Percentiles rank a stretch among this genome's conserved stretches.
Conservation (phyloP, 1,140 invertebrate genomes). For the Piezodorus guildinii region DNA sequence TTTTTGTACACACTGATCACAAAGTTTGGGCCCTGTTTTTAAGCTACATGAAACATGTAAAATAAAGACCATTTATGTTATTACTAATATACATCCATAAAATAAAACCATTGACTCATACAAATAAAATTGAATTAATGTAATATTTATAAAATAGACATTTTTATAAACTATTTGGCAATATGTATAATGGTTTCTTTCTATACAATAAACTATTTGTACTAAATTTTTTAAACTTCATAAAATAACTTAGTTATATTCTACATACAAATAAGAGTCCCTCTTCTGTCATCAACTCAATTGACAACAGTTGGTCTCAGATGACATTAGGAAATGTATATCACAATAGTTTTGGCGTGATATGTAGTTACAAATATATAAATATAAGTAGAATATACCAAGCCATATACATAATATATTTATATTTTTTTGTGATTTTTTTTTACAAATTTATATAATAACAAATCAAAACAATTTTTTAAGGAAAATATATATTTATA, state of each 20-base stretch:
- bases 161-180: conserved; percentile 13
- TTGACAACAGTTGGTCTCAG: neutral
- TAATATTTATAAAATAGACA: conserved; percentile 1
- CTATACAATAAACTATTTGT: conserved; percentile 16
- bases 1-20: conserved; percentile 2
- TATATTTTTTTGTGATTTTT: neutral
- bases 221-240: conserved; percentile 8
- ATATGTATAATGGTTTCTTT: conserved; percentile 14
- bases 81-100: neutral
- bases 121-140: conserved; percentile 5
- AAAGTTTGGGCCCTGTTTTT: conserved; percentile 12
- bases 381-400: conserved; percentile 14
- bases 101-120: conserved; percentile 8
- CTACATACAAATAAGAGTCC: neutral
- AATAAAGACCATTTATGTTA: conserved; percentile 3
- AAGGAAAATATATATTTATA: conserved; percentile 2
- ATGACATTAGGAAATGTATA: conserved; percentile 2
- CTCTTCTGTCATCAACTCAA: neutral
- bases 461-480: conserved; percentile 1
- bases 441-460: neutral
- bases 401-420: neutral
- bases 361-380: conserved; percentile 14
- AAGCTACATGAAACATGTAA: conserved; percentile 5
- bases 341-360: conserved; percentile 14
- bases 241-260: conserved; percentile 8